A percentile compares a stretch with the other conserved stretches of the same genome.
Conservation (phyloP, 2,888 invertebrate species). For the Calameuta filiformis region DNA sequence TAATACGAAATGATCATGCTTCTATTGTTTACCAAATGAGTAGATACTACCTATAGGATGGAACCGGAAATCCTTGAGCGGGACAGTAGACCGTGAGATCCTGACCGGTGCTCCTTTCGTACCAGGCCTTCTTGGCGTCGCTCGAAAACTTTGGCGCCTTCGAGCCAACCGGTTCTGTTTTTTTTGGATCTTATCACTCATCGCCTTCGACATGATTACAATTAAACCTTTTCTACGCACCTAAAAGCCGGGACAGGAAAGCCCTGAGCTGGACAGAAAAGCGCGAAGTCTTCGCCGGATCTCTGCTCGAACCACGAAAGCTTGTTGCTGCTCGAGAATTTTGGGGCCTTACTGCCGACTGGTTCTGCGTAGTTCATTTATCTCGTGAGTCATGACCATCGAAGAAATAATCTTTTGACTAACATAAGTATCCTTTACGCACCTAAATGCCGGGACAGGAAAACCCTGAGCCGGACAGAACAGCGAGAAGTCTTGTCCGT, state of each 20-base stretch:
- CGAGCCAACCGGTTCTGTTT: constrained; percentile 72
- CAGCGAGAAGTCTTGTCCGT: constrained; percentile 71
- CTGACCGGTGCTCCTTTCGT: constrained; percentile 73
- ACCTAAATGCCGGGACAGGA: constrained; percentile 81
- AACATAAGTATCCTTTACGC: neutral
- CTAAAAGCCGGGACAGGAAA: constrained; percentile 80
- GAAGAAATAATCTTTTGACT: neutral
- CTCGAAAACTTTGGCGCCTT: constrained; percentile 67
- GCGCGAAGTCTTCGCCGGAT: constrained; percentile 69
- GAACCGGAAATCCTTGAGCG: constrained; percentile 79
- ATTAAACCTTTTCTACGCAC: constrained; percentile 56
- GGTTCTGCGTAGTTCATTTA: constrained; percentile 56
- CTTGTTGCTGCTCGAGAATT: constrained; percentile 68
- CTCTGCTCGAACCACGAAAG: constrained; percentile 38
- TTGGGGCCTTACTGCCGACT: constrained; percentile 75
- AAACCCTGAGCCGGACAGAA: constrained; percentile 82
- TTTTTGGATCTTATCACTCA: constrained; percentile 31
- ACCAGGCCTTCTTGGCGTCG: constrained; percentile 72
- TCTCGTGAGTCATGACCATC: neutral
- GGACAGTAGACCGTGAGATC: constrained; percentile 78
- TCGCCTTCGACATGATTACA: neutral
- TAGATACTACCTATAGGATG: constrained; percentile 67
- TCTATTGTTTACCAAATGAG: neutral
- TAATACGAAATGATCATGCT: constrained; percentile 8
- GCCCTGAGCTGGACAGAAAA: constrained; percentile 81